These are phyloP conservation scores for Tetanocera ferruginea DNA, from an alignment of 2,888 invertebrate genomes.

Conservation along the genomic window DNA sequence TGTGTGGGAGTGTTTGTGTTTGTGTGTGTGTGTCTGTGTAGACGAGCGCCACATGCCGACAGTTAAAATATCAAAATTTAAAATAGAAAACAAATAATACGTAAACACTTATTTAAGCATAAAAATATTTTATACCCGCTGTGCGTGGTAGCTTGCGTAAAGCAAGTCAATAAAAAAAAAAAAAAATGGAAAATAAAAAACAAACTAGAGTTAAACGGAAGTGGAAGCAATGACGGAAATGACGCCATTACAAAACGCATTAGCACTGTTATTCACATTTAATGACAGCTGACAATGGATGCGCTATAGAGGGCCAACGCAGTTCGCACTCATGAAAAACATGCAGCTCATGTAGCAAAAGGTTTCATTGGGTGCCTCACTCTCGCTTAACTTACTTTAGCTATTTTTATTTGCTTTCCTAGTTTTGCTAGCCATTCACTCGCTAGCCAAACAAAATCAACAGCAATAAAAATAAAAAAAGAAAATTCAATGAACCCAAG, in stretches of 20 bases:
- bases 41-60: neutral
- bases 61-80: constrained; percentile 14
- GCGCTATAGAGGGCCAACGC: neutral
- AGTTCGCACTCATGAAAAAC: neutral
- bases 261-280: constrained; percentile 51
- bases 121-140: constrained; percentile 1
- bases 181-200: no score
- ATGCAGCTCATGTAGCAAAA: neutral
- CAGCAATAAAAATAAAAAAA: neutral
- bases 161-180: no score
- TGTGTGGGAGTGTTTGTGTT: neutral
- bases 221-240: constrained; percentile 45
- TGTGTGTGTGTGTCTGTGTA: neutral
- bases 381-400: neutral
- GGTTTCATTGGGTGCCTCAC: neutral
- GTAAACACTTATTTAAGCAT: constrained; percentile 16
- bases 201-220: no score
- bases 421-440: neutral
- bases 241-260: constrained; percentile 50
- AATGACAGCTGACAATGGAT: constrained; percentile 49
- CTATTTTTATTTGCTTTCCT: neutral
- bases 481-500: constrained; percentile 13
- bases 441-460: neutral
- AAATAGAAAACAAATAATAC: constrained; percentile 2
- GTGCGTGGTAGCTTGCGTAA: neutral